These are phyloP conservation scores for Muscicapa striata DNA, from an alignment of 2,797 vertebrate species.

Conservation along the genomic window DNA sequence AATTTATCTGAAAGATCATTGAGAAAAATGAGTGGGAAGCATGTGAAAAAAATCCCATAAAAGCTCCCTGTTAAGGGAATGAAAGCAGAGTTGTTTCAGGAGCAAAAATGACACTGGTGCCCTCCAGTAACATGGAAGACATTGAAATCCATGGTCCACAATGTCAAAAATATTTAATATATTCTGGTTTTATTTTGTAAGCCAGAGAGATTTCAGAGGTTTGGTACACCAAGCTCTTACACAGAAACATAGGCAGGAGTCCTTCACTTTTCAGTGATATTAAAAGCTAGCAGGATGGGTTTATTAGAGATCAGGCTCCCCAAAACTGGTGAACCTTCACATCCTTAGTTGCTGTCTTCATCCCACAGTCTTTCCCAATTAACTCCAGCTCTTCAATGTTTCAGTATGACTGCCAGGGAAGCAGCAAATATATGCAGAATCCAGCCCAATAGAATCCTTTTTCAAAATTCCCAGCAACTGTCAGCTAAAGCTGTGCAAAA, in stretches of 20 bases:
- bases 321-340: background rate
- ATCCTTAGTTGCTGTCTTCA: background rate
- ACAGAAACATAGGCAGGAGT: background rate
- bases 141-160: background rate
- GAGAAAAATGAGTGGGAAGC: background rate
- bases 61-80: background rate
- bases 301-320: background rate
- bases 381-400: background rate
- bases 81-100: background rate
- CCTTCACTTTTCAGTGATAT: background rate
- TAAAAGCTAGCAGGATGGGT: background rate
- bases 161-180: background rate
- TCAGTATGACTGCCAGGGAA: background rate
- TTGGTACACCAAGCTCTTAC: background rate
- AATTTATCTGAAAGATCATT: background rate
- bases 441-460: rapidly evolving
- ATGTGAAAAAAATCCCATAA: background rate
- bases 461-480: background rate
- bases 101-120: background rate
- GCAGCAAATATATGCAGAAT: background rate
- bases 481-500: background rate
- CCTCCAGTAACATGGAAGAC: background rate
- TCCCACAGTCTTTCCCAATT: background rate
- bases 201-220: background rate
- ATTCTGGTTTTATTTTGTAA: background rate